Evolutionary conservation across 2,797 vertebrate species (phyloP).

Genomic region (Acestrorhynchus altus): DNA sequence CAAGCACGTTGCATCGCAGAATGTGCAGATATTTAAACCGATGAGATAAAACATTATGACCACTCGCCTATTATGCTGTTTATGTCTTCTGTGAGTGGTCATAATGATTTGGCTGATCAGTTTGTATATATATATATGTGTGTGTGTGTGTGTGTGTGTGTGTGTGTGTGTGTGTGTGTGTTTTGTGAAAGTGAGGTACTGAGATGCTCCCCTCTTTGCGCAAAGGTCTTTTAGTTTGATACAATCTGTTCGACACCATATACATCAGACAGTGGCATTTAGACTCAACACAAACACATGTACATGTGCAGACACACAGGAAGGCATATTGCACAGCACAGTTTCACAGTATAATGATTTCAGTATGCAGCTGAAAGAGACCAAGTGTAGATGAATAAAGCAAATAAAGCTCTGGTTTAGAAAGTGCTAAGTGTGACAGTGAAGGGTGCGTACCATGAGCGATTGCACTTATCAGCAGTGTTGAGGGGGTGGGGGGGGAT

Average conservation of each 20-base stretch:
- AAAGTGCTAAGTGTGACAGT: slow-evolving; percentile 10
- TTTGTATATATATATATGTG: too few relatives aligned
- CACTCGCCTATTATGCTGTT: too few relatives aligned
- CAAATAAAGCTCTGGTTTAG: slow-evolving; percentile 15
- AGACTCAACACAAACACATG: slow-evolving; percentile 24
- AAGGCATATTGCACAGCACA: slow-evolving; percentile 13
- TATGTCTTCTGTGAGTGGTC: too few relatives aligned
- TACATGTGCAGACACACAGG: slow-evolving; percentile 17
- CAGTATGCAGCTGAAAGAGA: background rate
- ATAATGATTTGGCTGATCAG: too few relatives aligned
- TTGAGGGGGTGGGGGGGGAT: background rate
- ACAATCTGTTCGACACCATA: slow-evolving; percentile 48
- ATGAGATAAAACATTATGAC: too few relatives aligned
- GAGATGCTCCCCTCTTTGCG: slow-evolving; percentile 22
- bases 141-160: too few relatives aligned
- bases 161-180: too few relatives aligned
- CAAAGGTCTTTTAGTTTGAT: slow-evolving; percentile 45
- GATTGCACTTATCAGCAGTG: background rate
- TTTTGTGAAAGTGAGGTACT: slow-evolving; percentile 48
- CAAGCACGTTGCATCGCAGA: slow-evolving; percentile 36
- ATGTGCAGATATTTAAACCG: too few relatives aligned
- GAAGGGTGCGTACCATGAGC: background rate
- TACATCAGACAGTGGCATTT: slow-evolving; percentile 19
- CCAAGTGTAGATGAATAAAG: background rate
- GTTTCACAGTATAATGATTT: slow-evolving; percentile 3